phyloP scores from a whole-genome alignment of 1,140 invertebrate species.

The Temnothorax curvispinosus region DNA sequence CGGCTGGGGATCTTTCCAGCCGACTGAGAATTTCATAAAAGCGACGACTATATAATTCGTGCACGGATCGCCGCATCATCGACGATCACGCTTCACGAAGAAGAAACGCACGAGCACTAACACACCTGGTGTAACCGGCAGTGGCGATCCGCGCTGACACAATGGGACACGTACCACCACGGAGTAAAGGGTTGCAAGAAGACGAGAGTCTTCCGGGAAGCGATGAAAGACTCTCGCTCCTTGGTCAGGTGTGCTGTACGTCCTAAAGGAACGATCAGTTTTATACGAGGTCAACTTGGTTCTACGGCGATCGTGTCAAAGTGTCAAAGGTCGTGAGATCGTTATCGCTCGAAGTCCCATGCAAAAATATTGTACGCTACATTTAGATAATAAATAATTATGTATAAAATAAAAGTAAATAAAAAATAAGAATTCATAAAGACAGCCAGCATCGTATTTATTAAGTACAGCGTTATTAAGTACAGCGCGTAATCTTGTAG shows the following conservation, averaged over 20 bases:
- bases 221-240: slow-evolving; percentile 75
- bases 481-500: too few species aligned
- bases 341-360: slow-evolving; percentile 14
- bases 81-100: slow-evolving; percentile 59
- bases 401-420: not conserved
- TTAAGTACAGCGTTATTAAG: too few species aligned
- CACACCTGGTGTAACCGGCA: slow-evolving; percentile 70
- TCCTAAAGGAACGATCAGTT: slow-evolving; percentile 64
- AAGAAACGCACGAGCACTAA: slow-evolving; percentile 49
- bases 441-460: not conserved
- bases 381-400: not conserved
- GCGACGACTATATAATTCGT: slow-evolving; percentile 57
- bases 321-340: slow-evolving; percentile 54
- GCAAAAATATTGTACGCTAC: slow-evolving; percentile 8
- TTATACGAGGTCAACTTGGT: slow-evolving; percentile 62
- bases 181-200: slow-evolving; percentile 73
- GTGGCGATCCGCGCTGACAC: slow-evolving; percentile 63
- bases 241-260: slow-evolving; percentile 72
- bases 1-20: not conserved
- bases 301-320: slow-evolving; percentile 55
- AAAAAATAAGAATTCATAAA: not conserved
- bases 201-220: slow-evolving; percentile 80
- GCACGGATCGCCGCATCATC: slow-evolving; percentile 68
- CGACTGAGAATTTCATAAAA: slow-evolving; percentile 12
- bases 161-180: slow-evolving; percentile 74